Conservation (phyloP, 2,797 vertebrate genomes). For the Nyctibius grandis region DNA sequence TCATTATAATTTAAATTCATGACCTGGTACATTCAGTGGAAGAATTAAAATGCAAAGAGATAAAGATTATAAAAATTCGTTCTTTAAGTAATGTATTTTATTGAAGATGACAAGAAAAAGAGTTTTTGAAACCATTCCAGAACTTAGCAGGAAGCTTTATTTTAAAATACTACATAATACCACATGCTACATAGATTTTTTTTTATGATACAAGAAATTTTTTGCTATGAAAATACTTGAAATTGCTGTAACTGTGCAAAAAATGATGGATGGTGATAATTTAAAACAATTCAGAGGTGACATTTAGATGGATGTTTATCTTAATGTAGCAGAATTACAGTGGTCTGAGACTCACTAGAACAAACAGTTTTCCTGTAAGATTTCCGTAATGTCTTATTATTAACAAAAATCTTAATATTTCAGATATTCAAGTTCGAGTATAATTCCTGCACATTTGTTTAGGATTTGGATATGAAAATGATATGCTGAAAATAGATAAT, state of each 20-base stretch:
- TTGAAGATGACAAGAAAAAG: background rate
- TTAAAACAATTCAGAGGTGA: background rate
- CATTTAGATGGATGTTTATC: slow-evolving; percentile 26
- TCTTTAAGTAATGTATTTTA: background rate
- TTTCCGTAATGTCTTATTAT: background rate
- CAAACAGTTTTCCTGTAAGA: background rate
- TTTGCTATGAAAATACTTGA: background rate
- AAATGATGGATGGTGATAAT: slow-evolving; percentile 13
- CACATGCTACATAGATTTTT: background rate
- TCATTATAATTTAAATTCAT: background rate
- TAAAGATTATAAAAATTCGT: background rate
- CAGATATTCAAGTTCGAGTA: background rate
- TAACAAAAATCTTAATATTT: background rate
- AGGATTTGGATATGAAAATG: background rate
- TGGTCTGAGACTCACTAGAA: background rate
- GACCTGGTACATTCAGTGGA: background rate
- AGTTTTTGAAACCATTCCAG: background rate
- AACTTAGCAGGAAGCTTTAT: background rate
- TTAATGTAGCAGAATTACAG: slow-evolving; percentile 5
- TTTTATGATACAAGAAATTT: background rate
- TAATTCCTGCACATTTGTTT: background rate
- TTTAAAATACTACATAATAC: background rate
- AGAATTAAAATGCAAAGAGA: background rate
- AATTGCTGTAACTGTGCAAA: background rate
- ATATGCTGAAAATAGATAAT: background rate